Conservation (phyloP, 2,797 vertebrate genomes). For the Nannoperca australis region DNA sequence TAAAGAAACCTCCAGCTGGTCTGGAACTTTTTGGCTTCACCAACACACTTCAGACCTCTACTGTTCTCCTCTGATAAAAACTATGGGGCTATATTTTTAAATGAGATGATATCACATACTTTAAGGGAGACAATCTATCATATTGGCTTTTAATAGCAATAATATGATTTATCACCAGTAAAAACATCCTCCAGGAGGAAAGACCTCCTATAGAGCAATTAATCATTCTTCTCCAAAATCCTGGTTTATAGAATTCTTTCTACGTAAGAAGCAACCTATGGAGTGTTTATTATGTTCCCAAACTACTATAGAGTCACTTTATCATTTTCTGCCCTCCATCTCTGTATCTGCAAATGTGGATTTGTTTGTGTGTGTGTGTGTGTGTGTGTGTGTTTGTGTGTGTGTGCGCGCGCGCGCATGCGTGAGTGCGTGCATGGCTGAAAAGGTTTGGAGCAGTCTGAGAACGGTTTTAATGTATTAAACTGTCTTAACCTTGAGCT, state of each 20-base stretch:
- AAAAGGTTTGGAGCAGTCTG: slow-evolving; percentile 42
- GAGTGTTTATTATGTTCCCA: slow-evolving; percentile 79
- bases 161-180: slow-evolving; percentile 86
- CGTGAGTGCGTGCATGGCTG: slow-evolving; percentile 34
- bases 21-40: slow-evolving; percentile 33
- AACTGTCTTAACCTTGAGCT: slow-evolving; percentile 70
- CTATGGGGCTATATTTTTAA: slow-evolving; percentile 68
- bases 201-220: slow-evolving; percentile 83
- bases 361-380: slow-evolving; percentile 44
- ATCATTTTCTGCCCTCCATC: slow-evolving; percentile 76
- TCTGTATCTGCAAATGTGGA: slow-evolving; percentile 61
- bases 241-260: slow-evolving; percentile 70
- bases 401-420: no score
- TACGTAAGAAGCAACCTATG: slow-evolving; percentile 70
- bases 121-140: slow-evolving; percentile 82
- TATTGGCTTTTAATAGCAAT: slow-evolving; percentile 85
- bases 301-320: slow-evolving; percentile 74
- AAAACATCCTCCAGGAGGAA: slow-evolving; percentile 74
- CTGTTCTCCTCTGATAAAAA: slow-evolving; percentile 66
- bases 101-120: slow-evolving; percentile 80
- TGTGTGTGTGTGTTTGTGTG: no score
- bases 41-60: slow-evolving; percentile 53
- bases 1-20: background rate
- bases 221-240: slow-evolving; percentile 82
- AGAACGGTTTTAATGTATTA: slow-evolving; percentile 68